Evolutionary conservation across 92 coral and sea anemone genomes (phyloP).

Genomic region (Diadumene lineata): DNA sequence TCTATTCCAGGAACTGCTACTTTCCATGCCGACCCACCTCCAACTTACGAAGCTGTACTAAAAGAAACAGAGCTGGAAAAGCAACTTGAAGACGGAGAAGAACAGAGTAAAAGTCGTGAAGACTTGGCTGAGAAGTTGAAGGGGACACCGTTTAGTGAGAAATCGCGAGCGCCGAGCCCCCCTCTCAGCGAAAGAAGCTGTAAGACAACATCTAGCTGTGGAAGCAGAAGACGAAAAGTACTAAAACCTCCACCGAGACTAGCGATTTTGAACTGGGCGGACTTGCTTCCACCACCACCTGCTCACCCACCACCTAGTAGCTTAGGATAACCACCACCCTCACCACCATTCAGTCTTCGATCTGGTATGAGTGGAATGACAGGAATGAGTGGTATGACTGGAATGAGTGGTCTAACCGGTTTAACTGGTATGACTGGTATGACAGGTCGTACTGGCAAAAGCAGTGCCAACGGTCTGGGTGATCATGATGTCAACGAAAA

Average conservation of each 20-base stretch:
- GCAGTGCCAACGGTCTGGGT: slow-evolving; percentile 65
- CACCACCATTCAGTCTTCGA: slow-evolving; percentile 94
- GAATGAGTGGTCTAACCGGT: slow-evolving; percentile 75
- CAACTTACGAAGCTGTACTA: slow-evolving; percentile 80
- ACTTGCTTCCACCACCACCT: slow-evolving; percentile 96
- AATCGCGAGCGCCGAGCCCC: slow-evolving; percentile 28
- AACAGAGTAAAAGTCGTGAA: slow-evolving; percentile 30
- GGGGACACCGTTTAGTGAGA: slow-evolving; percentile 19
- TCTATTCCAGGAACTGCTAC: slow-evolving; percentile 56
- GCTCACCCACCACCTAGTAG: slow-evolving; percentile 98
- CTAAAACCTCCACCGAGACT: slow-evolving; percentile 91
- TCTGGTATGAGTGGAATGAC: slow-evolving; percentile 95
- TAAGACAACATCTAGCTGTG: slow-evolving; percentile 73
- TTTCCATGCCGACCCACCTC: slow-evolving; percentile 82
- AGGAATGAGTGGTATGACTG: slow-evolving; percentile 81
- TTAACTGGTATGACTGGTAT: slow-evolving; percentile 75
- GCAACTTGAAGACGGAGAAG: slow-evolving; percentile 36
- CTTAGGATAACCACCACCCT: slow-evolving; percentile 93
- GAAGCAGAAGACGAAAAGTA: slow-evolving; percentile 70
- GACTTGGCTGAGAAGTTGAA: slow-evolving; percentile 16
- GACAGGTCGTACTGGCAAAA: slow-evolving; percentile 83
- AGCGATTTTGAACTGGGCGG: slow-evolving; percentile 98
- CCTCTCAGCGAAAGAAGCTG: slow-evolving; percentile 85
- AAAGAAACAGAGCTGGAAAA: slow-evolving; percentile 78
- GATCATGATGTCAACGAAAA: slow-evolving; percentile 25